A percentile compares a stretch with the other conserved stretches of the same genome.
Evolutionary conservation across 35 echinoderm and acorn worm genomes (phyloP).

Genomic region (Ophiothrix spiculata): DNA sequence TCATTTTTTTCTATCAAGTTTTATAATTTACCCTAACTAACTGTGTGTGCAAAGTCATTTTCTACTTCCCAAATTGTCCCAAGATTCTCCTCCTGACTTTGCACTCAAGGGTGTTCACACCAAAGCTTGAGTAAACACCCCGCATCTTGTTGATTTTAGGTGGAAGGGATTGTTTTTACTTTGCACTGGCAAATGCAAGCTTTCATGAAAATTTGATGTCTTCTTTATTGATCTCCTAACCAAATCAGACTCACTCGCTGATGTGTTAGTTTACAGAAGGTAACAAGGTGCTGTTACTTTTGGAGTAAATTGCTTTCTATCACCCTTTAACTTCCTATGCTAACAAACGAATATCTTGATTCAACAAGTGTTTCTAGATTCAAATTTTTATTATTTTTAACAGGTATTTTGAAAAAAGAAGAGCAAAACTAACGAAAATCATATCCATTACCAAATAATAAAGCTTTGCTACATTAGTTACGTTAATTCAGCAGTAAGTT

Average conservation of each 20-base stretch:
- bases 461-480: neutral
- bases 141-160: slow-evolving; percentile 15
- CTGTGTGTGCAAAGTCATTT: slow-evolving; percentile 2
- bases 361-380: neutral
- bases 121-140: neutral
- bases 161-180: slow-evolving; percentile 10
- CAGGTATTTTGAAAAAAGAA: neutral
- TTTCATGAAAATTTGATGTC: slow-evolving; percentile 16
- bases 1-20: neutral
- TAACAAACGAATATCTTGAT: neutral
- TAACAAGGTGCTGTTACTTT: slow-evolving; percentile 15
- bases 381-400: neutral
- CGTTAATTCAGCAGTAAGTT: neutral
- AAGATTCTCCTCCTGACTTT: slow-evolving; percentile 9
- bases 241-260: slow-evolving; percentile 3
- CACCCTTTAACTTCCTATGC: slow-evolving; percentile 13
- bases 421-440: neutral
- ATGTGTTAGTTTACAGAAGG: slow-evolving; percentile 12
- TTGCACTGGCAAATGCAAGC: neutral
- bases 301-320: slow-evolving; percentile 16
- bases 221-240: slow-evolving; percentile 13
- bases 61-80: neutral
- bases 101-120: slow-evolving; percentile 13
- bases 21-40: neutral
- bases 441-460: neutral